phyloP scores from a whole-genome alignment of 1,140 invertebrate species.

The Drosophila ercepeae region DNA sequence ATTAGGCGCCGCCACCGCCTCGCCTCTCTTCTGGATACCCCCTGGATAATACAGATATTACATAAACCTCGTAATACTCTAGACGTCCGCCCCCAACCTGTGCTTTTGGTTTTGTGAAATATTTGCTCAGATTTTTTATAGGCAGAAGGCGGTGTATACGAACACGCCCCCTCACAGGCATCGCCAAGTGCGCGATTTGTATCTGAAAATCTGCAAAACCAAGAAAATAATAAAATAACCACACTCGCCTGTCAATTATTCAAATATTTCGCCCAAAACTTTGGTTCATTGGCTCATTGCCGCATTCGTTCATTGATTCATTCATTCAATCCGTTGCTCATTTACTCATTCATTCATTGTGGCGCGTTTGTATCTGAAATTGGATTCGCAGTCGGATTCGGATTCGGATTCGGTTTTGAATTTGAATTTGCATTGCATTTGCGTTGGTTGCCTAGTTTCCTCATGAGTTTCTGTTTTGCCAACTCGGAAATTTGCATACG shows the following conservation, averaged over 20 bases:
- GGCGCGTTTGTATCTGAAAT: not conserved
- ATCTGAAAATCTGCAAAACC: constrained; percentile 1
- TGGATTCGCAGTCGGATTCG: not conserved
- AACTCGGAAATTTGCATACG: constrained; percentile 64
- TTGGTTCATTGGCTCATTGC: constrained; percentile 18
- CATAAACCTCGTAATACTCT: constrained; percentile 23
- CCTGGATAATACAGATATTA: constrained; percentile 21
- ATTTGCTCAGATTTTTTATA: constrained; percentile 20
- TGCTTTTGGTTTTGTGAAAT: constrained; percentile 30
- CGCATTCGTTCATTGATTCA: constrained; percentile 20
- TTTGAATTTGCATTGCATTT: constrained; percentile 10
- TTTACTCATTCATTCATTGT: not conserved
- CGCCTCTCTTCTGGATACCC: not conserved
- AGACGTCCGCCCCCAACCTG: constrained; percentile 27
- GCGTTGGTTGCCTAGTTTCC: constrained; percentile 43
- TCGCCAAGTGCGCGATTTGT: too few relatives aligned
- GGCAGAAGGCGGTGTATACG: not conserved
- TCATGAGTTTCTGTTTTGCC: constrained; percentile 19
- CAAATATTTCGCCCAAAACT: constrained; percentile 50
- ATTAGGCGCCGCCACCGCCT: constrained; percentile 34
- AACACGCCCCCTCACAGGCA: too few relatives aligned
- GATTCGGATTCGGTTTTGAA: too few relatives aligned
- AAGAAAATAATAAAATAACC: constrained; percentile 31
- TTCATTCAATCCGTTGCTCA: constrained; percentile 18
- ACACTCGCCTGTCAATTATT: constrained; percentile 68